phyloP scores from a whole-genome alignment of 1,140 invertebrate genomes.

The Paraescarpia echinospica region DNA sequence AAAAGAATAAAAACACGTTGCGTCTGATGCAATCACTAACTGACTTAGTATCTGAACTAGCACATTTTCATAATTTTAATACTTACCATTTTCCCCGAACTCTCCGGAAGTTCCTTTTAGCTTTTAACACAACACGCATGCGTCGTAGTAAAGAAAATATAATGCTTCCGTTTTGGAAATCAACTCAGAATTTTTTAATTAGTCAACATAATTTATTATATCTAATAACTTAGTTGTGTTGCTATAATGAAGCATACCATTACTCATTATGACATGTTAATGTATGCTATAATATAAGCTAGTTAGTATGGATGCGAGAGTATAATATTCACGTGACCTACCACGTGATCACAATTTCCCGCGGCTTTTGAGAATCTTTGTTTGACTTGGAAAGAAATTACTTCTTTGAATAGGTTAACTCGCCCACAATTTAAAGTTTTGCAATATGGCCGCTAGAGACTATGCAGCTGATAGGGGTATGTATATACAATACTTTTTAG shows the following conservation, averaged over 20 bases:
- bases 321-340: not conserved
- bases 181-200: not conserved
- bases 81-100: constrained; percentile 4
- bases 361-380: constrained; percentile 4
- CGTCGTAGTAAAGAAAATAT: not conserved
- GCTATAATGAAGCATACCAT: not conserved
- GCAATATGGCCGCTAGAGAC: constrained; percentile 54
- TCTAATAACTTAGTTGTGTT: not conserved
- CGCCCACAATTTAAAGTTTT: not conserved
- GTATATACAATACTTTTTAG: constrained; percentile 8
- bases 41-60: not conserved
- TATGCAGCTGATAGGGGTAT: constrained; percentile 57
- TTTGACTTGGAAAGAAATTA: not conserved
- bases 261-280: not conserved
- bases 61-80: not conserved
- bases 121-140: not conserved
- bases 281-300: not conserved
- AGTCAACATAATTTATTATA: not conserved
- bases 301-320: not conserved
- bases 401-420: not conserved
- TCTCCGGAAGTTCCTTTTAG: not conserved
- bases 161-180: not conserved
- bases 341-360: not conserved
- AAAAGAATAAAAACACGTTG: not conserved
- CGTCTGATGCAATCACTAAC: not conserved